Evolutionary conservation across 2,797 vertebrate species (phyloP), one percentile per base, ranked within the genome.

Genomic region (Sternarchorhynchus goeldii): DNA sequence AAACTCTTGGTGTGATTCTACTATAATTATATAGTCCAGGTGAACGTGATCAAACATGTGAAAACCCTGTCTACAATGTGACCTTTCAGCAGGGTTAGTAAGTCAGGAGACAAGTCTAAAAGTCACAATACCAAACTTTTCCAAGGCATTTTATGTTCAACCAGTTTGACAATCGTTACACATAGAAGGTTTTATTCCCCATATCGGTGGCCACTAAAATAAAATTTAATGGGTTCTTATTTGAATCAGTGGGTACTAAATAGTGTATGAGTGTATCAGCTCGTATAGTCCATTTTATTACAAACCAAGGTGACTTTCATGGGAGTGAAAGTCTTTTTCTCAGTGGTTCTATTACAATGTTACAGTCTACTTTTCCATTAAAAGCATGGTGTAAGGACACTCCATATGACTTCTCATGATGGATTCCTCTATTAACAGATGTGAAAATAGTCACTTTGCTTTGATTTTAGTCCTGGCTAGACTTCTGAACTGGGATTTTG

Each of bases 131-230:
- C 39, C n/a, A 64, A 57, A 8, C 50, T 76, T 16, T n/a, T 69
- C 73, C 68, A 20, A 76, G 10, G 32, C 62, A 29, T 70, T 70
- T 70, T 70, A n/a, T 34, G 53, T 65, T 57, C 34, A 14, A 36
- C 63, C 31, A 73, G 39, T 77, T 72, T 68, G 80, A 84, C 83
- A 84, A 84, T 84, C 80, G 31, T 63, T 32, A 31, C 31, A 25
- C 39, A 66, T 18, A 36, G 16, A 59, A 53, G 57, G n/a, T 39
- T n/a, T 75, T 67, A 0, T 32, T 56, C 53, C 68, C 1, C 64
- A 50, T 62, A 5, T 55, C 55, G 64, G 34, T 59, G 10, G 32
- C 41, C 25, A 58, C 12, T 29, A 16, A 50, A 58, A 74, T 57
- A 16, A 56, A 76, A 75, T 20, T 16, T 31, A 34, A 65, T 20